Evolutionary conservation across 2,113 vertebrate genomes (phyloP).

Genomic region (Psophia crepitans): DNA sequence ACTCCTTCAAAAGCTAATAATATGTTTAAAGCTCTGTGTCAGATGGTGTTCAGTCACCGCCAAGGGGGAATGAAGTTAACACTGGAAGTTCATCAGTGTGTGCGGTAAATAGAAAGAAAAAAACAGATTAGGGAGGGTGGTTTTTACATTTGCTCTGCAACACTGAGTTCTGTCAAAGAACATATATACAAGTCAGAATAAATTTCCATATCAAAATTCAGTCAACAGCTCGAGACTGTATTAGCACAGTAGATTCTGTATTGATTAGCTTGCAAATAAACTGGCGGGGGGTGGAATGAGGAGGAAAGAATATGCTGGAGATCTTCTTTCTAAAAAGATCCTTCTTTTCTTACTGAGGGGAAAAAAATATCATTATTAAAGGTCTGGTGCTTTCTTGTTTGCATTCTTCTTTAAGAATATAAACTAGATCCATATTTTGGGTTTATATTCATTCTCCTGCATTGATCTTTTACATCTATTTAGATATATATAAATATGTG

Average conservation of each 20-base stretch:
- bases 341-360: background rate
- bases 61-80: background rate
- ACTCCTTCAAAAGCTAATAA: background rate
- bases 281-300: background rate
- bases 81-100: background rate
- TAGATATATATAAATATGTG: background rate
- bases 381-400: background rate
- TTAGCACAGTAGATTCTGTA: background rate
- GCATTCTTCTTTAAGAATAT: background rate
- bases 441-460: background rate
- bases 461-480: background rate
- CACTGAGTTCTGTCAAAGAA: background rate
- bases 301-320: background rate
- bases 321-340: background rate
- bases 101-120: background rate
- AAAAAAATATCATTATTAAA: background rate
- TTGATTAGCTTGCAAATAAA: background rate
- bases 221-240: background rate
- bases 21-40: background rate
- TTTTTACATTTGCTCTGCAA: background rate
- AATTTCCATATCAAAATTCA: background rate
- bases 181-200: background rate
- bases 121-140: background rate
- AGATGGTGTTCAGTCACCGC: background rate
- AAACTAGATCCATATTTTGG: background rate